These are phyloP conservation scores for Netelia inedita DNA, from an alignment of 2,888 invertebrate genomes.

Conservation along the genomic window DNA sequence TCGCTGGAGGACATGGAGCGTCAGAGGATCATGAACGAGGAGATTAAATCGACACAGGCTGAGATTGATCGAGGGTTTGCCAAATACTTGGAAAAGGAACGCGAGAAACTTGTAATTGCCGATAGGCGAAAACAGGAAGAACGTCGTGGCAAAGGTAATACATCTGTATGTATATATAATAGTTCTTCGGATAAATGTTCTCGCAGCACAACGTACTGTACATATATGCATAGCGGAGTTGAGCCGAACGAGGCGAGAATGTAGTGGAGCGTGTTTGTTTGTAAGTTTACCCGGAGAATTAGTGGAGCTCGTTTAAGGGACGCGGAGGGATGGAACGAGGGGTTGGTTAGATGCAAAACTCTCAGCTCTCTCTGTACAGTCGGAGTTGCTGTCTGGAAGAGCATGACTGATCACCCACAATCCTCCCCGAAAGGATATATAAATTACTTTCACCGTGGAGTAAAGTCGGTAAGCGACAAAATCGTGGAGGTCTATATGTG, in stretches of 20 bases:
- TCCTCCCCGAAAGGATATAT: conserved; percentile 41
- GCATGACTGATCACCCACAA: conserved; percentile 56
- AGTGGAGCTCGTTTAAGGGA: conserved; percentile 47
- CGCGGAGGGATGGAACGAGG: background rate
- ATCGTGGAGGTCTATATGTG: conserved; percentile 13
- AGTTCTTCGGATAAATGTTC: conserved; percentile 34
- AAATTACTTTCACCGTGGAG: conserved; percentile 42
- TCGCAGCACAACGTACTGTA: conserved; percentile 16
- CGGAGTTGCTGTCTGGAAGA: conserved; percentile 28
- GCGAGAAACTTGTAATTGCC: conserved; percentile 51
- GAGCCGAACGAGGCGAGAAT: conserved; percentile 54
- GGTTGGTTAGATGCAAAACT: conserved; percentile 8
- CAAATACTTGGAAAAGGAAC: conserved; percentile 69
- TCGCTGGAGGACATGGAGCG: conserved; percentile 69
- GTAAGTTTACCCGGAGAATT: conserved; percentile 61
- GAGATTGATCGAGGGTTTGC: conserved; percentile 72
- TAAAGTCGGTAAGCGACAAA: conserved; percentile 41
- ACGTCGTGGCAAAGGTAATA: conserved; percentile 61
- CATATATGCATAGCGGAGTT: background rate
- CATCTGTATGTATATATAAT: background rate
- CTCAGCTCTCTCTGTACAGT: background rate
- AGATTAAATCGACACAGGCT: conserved; percentile 69
- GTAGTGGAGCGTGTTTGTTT: conserved; percentile 60
- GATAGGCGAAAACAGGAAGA: conserved; percentile 54
- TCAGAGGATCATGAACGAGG: conserved; percentile 55